A percentile compares a stretch with the other conserved stretches of the same genome.
phyloP scores from a whole-genome alignment of 2,797 vertebrate genomes.

The Sphenopsis melanotis region DNA sequence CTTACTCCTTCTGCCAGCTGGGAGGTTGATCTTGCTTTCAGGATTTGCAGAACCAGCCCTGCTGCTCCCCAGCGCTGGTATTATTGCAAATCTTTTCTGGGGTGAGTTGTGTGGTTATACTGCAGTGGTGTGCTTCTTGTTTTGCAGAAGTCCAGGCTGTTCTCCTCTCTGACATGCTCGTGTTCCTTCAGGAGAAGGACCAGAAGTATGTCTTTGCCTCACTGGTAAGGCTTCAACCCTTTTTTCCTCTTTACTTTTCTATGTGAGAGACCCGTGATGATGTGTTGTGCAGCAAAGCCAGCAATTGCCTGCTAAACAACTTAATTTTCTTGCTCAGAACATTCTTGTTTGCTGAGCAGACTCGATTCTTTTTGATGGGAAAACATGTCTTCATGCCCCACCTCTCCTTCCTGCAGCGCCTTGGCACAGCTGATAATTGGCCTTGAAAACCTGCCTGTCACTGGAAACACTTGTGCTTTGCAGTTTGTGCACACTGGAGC shows the following conservation, averaged over 20 bases:
- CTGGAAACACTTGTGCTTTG: neutral
- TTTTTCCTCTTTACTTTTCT: neutral
- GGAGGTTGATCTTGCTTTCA: neutral
- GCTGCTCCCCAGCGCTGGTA: neutral
- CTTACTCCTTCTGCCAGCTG: neutral
- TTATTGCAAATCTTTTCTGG: neutral
- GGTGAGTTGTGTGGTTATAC: neutral
- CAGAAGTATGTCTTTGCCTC: constrained; percentile 95
- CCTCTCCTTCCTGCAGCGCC: neutral
- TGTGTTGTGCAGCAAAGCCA: neutral
- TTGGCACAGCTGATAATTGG: constrained; percentile 26
- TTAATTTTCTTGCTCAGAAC: neutral
- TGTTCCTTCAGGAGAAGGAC: constrained; percentile 98
- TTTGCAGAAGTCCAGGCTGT: constrained; percentile 90
- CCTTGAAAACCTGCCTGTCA: neutral
- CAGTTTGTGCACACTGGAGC: neutral
- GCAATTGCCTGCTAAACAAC: neutral
- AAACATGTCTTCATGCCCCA: neutral
- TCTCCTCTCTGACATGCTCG: constrained; percentile 88
- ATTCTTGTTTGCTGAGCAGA: neutral
- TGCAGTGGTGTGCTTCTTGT: neutral
- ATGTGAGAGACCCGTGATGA: neutral
- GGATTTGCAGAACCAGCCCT: neutral
- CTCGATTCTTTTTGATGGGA: neutral
- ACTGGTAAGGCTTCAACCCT: constrained; percentile 80